Evolutionary conservation across 2,797 vertebrate genomes (phyloP), one percentile per base, ranked within the genome.

Genomic region (Sphenodon punctatus): DNA sequence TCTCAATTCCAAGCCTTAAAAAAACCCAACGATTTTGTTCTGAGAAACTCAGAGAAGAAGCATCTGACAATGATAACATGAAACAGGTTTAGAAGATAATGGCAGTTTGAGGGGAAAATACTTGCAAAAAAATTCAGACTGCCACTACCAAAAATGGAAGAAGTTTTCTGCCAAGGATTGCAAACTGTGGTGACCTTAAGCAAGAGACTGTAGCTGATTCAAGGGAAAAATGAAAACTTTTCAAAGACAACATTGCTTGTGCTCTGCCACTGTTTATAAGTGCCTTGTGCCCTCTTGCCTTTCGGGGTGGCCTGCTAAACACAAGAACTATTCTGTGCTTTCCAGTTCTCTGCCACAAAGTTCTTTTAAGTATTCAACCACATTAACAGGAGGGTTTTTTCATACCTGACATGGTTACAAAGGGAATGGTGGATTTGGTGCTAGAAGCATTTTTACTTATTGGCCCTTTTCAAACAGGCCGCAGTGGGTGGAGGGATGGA

Each of bases 31-130:
- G 92, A 95, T 96, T 96, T 94, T 95, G 85, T 95, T 95, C 94
- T 94, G 90, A 93, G 96, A 95, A 96, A 96, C 95, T 95, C 93
- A 92, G 95, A 95, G 96, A 98, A 97, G 96, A 97, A 95, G 97
- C 96, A 97, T 98, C 97, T 98, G 97, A 97, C 96, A 97, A 97
- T 96, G 97, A 97, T 98, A 99, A 99, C 98, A 97, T 95, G 96
- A 98, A 99, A 97, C 97, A 99, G 97, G 97, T 98, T 98, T 96
- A 85, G 92, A 92, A 96, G 95, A 96, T 94, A 96, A 95, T 94
- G 92, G 92, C 89, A 91, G 86, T 95, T 95, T 95, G 89, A 95
- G 91, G 93, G 87, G 95, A 95, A 96, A 97, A 97, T 93, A 93
- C 91, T 96, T 97, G 96, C 96, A 97, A 97, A 92, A 63, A 90